Conservation (phyloP, 2,888 invertebrate species). For the Diaprepes abbreviatus region DNA sequence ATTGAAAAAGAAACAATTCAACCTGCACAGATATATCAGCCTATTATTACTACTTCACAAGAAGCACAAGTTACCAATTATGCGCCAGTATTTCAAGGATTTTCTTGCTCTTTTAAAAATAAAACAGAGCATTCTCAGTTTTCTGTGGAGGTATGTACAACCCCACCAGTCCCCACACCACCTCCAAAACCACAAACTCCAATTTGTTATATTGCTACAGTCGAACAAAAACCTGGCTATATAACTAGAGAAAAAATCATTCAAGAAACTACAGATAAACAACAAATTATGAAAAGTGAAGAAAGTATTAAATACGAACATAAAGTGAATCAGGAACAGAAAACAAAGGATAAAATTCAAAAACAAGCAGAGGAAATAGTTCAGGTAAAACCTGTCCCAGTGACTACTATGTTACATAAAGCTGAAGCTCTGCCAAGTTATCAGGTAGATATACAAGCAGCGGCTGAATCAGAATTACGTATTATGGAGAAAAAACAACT, state of each 20-base stretch:
- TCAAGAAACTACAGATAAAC: constrained; percentile 54
- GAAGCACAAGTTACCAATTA: constrained; percentile 49
- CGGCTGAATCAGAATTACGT: constrained; percentile 58
- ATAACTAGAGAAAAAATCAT: constrained; percentile 54
- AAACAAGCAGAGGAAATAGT: constrained; percentile 60
- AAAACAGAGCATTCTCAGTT: constrained; percentile 61
- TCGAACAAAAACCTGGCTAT: constrained; percentile 52
- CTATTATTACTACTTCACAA: constrained; percentile 29
- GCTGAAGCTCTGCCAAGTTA: constrained; percentile 76
- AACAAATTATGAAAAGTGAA: constrained; percentile 49
- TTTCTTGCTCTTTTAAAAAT: constrained; percentile 60
- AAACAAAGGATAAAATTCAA: constrained; percentile 43
- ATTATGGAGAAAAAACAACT: constrained; percentile 57
- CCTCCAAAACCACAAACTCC: constrained; percentile 53
- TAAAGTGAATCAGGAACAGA: constrained; percentile 36
- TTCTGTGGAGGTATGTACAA: constrained; percentile 58
- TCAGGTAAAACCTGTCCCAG: constrained; percentile 58
- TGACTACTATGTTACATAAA: constrained; percentile 69
- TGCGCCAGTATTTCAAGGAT: constrained; percentile 60
- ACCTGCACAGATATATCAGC: constrained; percentile 35
- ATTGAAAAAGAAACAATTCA: constrained; percentile 54
- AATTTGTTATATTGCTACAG: constrained; percentile 51
- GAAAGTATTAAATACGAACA: constrained; percentile 25
- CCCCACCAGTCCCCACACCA: constrained; percentile 56
- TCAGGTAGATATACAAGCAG: constrained; percentile 72